Percentiles rank a stretch among this genome's conserved stretches.
These are phyloP conservation scores for Eupithecia exiguata DNA, from an alignment of 2,888 invertebrate species.

Conservation along the genomic window DNA sequence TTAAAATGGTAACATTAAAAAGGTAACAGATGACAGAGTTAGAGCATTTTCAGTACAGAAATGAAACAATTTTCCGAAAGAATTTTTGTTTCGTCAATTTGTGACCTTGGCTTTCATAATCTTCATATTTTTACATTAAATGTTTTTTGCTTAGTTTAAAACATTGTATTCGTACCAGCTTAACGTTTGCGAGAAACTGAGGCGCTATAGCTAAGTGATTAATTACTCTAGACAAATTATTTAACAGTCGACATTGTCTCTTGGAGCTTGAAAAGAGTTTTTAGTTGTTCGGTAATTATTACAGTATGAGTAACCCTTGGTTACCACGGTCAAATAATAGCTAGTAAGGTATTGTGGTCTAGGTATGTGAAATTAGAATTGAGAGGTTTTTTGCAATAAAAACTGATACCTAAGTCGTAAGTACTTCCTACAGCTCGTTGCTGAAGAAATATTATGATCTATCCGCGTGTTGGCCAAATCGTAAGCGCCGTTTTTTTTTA, in stretches of 20 bases:
- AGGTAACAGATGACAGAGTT: not conserved
- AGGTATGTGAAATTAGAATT: conserved; percentile 12
- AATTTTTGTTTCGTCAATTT: not conserved
- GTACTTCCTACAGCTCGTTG: not conserved
- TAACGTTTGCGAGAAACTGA: not conserved
- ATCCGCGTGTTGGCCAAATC: not conserved
- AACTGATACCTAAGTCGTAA: not conserved
- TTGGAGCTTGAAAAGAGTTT: conserved; percentile 34
- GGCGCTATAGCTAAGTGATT: conserved; percentile 19
- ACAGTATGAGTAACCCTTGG: conserved; percentile 26
- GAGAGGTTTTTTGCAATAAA: not conserved
- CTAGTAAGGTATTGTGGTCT: conserved; percentile 13
- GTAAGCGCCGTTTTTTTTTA: not conserved
- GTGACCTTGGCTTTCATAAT: too few species aligned
- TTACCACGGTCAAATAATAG: conserved; percentile 36
- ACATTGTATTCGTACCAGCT: not conserved
- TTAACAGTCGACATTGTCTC: conserved; percentile 37
- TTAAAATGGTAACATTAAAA: too few species aligned
- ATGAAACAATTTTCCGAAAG: not conserved
- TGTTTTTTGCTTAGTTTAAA: not conserved
- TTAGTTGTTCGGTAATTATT: conserved; percentile 34
- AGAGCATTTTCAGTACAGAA: not conserved
- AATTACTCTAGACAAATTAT: conserved; percentile 20
- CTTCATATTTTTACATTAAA: not conserved
- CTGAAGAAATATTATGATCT: not conserved